phyloP scores from a whole-genome alignment of 2,797 vertebrate genomes.

The Pseudomugil gertrudae region DNA sequence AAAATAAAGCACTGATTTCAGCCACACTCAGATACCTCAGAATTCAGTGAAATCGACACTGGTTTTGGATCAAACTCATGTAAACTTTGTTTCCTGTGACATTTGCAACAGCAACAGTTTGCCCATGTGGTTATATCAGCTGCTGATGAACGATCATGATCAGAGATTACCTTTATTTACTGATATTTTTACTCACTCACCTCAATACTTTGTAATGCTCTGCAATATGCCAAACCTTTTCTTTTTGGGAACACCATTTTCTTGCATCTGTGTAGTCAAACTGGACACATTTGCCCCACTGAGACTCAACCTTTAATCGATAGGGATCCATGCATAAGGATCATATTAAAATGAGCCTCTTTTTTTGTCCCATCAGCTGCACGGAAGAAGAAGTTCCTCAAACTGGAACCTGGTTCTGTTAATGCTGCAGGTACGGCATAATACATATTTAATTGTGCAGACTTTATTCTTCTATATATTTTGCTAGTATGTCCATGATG shows the following conservation, averaged over 20 bases:
- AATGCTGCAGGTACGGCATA: too few relatives aligned
- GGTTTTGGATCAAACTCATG: not conserved
- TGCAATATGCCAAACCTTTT: not conserved
- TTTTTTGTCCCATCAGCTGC: too few relatives aligned
- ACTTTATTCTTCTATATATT: too few relatives aligned
- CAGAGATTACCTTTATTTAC: not conserved
- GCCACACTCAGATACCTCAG: not conserved
- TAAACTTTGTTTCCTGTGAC: not conserved
- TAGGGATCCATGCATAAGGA: too few relatives aligned
- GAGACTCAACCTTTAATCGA: too few relatives aligned
- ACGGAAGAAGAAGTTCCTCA: not conserved
- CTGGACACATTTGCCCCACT: not conserved
- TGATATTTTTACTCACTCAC: not conserved
- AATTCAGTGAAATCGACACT: not conserved
- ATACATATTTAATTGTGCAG: too few relatives aligned
- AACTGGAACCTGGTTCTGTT: not conserved
- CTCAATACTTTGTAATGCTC: not conserved
- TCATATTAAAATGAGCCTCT: too few relatives aligned
- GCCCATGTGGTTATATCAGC: not conserved
- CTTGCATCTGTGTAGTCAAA: not conserved
- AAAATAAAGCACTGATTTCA: not conserved
- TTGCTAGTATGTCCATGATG: too few relatives aligned
- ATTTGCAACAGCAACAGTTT: not conserved
- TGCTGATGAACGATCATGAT: not conserved
- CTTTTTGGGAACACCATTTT: not conserved